phyloP scores from a whole-genome alignment of 2,888 invertebrate species.

The Trichogramma dendrolimi region DNA sequence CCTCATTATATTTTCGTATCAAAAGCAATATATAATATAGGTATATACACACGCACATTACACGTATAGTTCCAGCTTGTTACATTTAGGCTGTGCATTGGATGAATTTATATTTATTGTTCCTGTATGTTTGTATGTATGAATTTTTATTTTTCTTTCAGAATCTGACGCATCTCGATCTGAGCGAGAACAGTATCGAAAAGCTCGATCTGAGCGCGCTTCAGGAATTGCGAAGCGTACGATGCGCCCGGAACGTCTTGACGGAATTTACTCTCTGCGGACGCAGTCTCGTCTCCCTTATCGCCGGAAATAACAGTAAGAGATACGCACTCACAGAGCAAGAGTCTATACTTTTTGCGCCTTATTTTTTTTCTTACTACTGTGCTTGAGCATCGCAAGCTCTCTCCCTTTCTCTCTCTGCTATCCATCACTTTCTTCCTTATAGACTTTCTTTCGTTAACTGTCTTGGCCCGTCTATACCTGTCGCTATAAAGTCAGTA shows the following conservation, averaged over 20 bases:
- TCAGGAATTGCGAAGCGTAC: constrained; percentile 70
- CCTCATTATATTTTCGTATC: no score
- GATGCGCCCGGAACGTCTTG: constrained; percentile 73
- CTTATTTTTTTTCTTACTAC: neutral
- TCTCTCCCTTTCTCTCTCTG: neutral
- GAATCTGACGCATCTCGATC: constrained; percentile 77
- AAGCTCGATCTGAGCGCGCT: constrained; percentile 76
- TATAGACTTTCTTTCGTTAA: neutral
- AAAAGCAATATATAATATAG: no score
- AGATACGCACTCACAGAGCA: neutral
- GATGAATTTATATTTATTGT: no score
- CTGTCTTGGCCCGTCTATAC: neutral
- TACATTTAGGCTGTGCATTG: no score
- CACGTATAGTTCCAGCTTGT: no score
- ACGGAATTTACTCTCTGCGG: constrained; percentile 77
- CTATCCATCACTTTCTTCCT: neutral
- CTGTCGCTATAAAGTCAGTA: neutral
- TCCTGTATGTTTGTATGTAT: neutral
- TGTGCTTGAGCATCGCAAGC: neutral
- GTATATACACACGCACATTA: no score
- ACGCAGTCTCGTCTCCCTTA: constrained; percentile 67
- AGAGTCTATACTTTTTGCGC: neutral
- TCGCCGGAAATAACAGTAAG: constrained; percentile 79
- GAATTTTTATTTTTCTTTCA: constrained; percentile 45
- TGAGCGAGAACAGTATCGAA: constrained; percentile 80